Conservation (phyloP, 2,888 invertebrate species). For the Linnaemya vulpina region DNA sequence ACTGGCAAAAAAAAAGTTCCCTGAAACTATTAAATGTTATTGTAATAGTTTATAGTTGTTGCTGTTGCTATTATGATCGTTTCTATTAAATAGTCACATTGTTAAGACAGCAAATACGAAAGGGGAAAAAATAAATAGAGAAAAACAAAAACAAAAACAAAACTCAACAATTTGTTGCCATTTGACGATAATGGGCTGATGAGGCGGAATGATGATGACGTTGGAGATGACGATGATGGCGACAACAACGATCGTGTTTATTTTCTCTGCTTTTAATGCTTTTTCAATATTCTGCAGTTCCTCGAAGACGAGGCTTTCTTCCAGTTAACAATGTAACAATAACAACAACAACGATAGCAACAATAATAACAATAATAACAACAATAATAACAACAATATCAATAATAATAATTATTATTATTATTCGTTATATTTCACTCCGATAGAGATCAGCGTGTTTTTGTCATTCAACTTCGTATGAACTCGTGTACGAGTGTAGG, state of each 20-base stretch:
- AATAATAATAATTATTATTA: constrained; percentile 59
- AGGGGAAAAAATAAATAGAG: not conserved
- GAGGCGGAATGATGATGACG: constrained; percentile 40
- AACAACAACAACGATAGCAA: too few relatives aligned
- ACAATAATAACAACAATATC: too few relatives aligned
- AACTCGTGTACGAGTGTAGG: not conserved
- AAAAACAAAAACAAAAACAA: constrained; percentile 21
- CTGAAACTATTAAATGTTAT: constrained; percentile 65
- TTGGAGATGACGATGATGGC: constrained; percentile 43
- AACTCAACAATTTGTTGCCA: constrained; percentile 56
- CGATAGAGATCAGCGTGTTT: constrained; percentile 57
- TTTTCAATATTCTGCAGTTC: constrained; percentile 53
- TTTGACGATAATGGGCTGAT: constrained; percentile 56
- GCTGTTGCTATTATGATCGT: constrained; percentile 46
- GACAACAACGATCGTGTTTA: constrained; percentile 42
- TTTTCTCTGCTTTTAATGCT: constrained; percentile 27
- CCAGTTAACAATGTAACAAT: constrained; percentile 56
- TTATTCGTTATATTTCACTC: constrained; percentile 44
- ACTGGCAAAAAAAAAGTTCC: constrained; percentile 55
- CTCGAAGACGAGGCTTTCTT: not conserved
- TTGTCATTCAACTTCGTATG: not conserved
- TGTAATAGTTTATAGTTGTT: constrained; percentile 63
- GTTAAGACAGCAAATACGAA: constrained; percentile 34
- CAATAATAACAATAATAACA: too few relatives aligned
- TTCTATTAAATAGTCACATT: constrained; percentile 62